Evolutionary conservation across 1,140 invertebrate genomes (phyloP).

Genomic region (Gryon sp.): DNA sequence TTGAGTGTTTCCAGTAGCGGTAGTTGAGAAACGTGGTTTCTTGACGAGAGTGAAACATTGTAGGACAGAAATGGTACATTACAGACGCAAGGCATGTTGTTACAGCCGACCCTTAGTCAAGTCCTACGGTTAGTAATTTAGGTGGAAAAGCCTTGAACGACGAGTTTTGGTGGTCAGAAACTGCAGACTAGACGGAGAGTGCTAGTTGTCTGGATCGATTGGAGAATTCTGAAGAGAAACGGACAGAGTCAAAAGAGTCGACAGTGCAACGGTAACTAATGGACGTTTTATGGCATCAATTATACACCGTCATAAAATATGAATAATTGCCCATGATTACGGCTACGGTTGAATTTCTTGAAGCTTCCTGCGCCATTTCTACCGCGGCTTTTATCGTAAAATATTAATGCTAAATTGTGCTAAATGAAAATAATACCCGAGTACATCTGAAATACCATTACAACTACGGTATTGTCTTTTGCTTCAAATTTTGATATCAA

Average conservation of each 20-base stretch:
- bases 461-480: no score
- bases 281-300: constrained; percentile 75
- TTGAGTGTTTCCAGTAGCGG: constrained; percentile 21
- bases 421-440: constrained; percentile 16
- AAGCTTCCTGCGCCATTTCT: constrained; percentile 36
- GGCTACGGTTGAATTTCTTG: constrained; percentile 62
- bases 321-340: constrained; percentile 73
- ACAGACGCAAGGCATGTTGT: constrained; percentile 56
- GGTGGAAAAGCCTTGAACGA: constrained; percentile 43
- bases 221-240: constrained; percentile 30
- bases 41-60: constrained; percentile 56
- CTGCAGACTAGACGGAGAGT: constrained; percentile 19
- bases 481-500: no score
- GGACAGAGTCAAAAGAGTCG: constrained; percentile 40
- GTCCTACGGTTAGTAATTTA: constrained; percentile 60
- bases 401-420: constrained; percentile 30
- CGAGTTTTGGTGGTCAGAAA: constrained; percentile 48
- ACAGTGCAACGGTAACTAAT: constrained; percentile 71
- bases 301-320: constrained; percentile 74
- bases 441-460: no score
- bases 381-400: constrained; percentile 57
- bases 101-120: constrained; percentile 57
- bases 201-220: constrained; percentile 51
- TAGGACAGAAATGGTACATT: constrained; percentile 55
- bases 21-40: constrained; percentile 51